A percentile compares a stretch with the other conserved stretches of the same genome.
phyloP scores from a whole-genome alignment of 2,888 invertebrate species.

The Aphrophora alni region DNA sequence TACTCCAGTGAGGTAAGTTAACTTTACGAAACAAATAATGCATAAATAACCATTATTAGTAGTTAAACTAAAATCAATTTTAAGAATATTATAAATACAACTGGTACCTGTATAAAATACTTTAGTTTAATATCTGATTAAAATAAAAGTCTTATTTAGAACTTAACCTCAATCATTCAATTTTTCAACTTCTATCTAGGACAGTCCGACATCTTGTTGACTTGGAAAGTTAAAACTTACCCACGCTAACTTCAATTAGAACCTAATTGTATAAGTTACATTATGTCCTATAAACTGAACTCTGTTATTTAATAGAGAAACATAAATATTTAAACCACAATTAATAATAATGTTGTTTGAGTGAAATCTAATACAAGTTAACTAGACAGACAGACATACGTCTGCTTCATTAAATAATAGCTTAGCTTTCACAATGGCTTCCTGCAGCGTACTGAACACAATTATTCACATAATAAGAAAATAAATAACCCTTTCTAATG shows the following conservation, averaged over 20 bases:
- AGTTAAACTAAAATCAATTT: too few relatives aligned
- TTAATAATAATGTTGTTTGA: neutral
- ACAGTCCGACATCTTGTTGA: too few relatives aligned
- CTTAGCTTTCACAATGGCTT: neutral
- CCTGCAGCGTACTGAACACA: neutral
- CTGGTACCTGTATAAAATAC: too few relatives aligned
- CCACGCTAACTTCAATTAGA: neutral
- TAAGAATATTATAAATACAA: too few relatives aligned
- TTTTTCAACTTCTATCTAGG: too few relatives aligned
- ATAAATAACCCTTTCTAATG: slow-evolving; percentile 2
- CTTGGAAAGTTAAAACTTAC: too few relatives aligned
- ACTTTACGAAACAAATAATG: too few relatives aligned
- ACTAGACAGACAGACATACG: neutral
- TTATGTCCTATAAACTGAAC: neutral
- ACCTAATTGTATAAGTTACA: neutral
- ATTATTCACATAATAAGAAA: neutral
- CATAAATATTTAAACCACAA: neutral
- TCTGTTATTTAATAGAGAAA: neutral
- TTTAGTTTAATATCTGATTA: too few relatives aligned
- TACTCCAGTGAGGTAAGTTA: too few relatives aligned
- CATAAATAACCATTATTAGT: too few relatives aligned
- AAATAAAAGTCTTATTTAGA: too few relatives aligned
- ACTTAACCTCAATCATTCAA: too few relatives aligned
- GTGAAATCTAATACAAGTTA: neutral
- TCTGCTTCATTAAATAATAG: slow-evolving; percentile 5